Base-by-base conservation (phyloP, 2,113 vertebrate species). In the Alces alces region DNA sequence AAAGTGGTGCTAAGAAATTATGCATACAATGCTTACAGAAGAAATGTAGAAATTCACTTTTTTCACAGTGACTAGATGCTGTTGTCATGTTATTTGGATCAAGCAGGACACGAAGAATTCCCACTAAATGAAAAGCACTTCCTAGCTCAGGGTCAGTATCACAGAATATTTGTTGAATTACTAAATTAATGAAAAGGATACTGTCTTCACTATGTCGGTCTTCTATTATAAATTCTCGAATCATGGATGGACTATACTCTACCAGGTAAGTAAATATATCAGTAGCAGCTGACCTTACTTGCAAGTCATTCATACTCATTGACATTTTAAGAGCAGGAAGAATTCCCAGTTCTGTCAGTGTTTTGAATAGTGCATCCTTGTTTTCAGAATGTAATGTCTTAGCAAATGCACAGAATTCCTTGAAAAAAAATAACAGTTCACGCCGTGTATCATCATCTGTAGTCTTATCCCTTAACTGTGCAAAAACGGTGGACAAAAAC, bases 21-120 rank as follows among this genome's bases (percentile, higher is more conserved):
- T 99, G 99, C 99, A 99, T 99, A 98, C 99, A 99, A 99, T 99
- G 99, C 97, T 99, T 99, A 98, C 99, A 99, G 98, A 99, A 99
- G 98, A 99, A 99, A 98, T 99, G 99, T 92, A 99, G 99, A 98
- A 99, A 99, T 93, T 99, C 99, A 0, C 99, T 99, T 98, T 99
- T 99, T 98, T 99, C 99, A 0, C 98, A 99, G 99, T 99, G 99
- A 96, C 99, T 99, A 98, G 98, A 98, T 91, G 99, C 99, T 47
- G 99, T 98, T 96, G 99, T 96, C 99, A 99, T 99, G 97, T 99
- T 99, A 97, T 99, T 99, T 0, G 99, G 99, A 98, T 99, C 99
- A 21, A 99, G 99, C 78, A 99, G 98, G 1, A 98, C 99, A 94
- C 98, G 98, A 95, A 99, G 98, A 64, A 99, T 98, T 93, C 98